Percentiles rank a stretch among this genome's conserved stretches.
Evolutionary conservation across 2,113 vertebrate genomes (phyloP).

Genomic region (Albula goreensis): DNA sequence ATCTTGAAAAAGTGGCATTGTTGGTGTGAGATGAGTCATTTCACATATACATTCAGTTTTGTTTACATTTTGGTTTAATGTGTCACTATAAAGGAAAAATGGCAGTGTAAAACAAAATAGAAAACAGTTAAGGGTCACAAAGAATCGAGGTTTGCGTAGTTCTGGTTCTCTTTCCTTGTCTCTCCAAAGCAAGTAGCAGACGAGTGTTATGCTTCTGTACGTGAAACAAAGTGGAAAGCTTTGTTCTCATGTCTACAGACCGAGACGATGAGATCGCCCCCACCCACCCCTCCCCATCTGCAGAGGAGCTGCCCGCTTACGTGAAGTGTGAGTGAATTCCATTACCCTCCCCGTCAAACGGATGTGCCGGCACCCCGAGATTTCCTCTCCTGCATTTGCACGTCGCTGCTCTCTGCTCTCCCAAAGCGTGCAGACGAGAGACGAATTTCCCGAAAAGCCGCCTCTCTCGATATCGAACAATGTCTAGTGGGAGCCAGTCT

Average conservation of each 20-base stretch:
- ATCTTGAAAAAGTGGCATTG: no score
- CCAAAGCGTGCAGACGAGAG: slow-evolving; percentile 8
- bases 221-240: slow-evolving; percentile 6
- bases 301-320: not conserved
- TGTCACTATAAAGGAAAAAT: not conserved
- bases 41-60: no score
- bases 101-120: not conserved
- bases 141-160: not conserved
- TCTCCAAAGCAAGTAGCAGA: slow-evolving; percentile 14
- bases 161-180: not conserved
- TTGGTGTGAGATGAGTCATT: no score
- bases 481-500: slow-evolving; percentile 32
- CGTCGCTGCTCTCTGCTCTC: slow-evolving; percentile 19
- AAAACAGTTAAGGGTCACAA: not conserved
- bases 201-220: not conserved
- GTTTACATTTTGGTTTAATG: no score
- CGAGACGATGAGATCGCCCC: not conserved
- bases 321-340: slow-evolving; percentile 12
- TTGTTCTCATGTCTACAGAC: not conserved
- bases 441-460: slow-evolving; percentile 27
- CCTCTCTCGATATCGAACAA: slow-evolving; percentile 11
- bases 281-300: not conserved
- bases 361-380: slow-evolving; percentile 11
- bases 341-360: slow-evolving; percentile 29
- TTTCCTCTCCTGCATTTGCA: slow-evolving; percentile 39